These are phyloP conservation scores for Varecia variegata DNA, from an alignment of 2,797 vertebrate species.

Conservation along the genomic window DNA sequence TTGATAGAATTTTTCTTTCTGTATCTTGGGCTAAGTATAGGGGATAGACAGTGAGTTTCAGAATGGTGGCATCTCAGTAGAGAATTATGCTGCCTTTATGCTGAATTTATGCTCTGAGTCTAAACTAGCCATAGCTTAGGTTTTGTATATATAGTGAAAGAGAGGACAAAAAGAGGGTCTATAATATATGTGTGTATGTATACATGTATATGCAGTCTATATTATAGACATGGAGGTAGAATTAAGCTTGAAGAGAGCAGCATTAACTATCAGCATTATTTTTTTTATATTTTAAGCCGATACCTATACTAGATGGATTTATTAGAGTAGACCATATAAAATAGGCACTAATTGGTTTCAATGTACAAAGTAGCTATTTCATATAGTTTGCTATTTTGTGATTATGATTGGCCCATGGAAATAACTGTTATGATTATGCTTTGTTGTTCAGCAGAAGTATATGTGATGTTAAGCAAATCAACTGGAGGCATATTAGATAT, in stretches of 20 bases:
- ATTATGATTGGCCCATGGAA: not conserved
- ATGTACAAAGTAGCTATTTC: not conserved
- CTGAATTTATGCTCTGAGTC: not conserved
- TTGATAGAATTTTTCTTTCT: not conserved
- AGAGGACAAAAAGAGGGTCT: not conserved
- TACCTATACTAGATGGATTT: not conserved
- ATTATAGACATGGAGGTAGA: not conserved
- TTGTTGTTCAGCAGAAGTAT: not conserved
- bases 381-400: not conserved
- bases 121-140: not conserved
- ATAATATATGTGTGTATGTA: not conserved
- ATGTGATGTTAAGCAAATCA: not conserved
- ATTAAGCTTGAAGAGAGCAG: not conserved
- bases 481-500: not conserved
- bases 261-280: not conserved
- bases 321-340: not conserved
- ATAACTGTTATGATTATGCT: not conserved
- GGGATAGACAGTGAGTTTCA: not conserved
- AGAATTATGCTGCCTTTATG: not conserved
- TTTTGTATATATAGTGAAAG: not conserved
- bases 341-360: not conserved
- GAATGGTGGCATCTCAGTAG: not conserved
- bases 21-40: not conserved
- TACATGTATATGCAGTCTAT: not conserved
- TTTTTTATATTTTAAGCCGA: not conserved